Percentiles rank a stretch among this genome's conserved stretches.
Evolutionary conservation across 2,888 invertebrate genomes (phyloP).

Genomic region (Chrysopilus asiliformis): DNA sequence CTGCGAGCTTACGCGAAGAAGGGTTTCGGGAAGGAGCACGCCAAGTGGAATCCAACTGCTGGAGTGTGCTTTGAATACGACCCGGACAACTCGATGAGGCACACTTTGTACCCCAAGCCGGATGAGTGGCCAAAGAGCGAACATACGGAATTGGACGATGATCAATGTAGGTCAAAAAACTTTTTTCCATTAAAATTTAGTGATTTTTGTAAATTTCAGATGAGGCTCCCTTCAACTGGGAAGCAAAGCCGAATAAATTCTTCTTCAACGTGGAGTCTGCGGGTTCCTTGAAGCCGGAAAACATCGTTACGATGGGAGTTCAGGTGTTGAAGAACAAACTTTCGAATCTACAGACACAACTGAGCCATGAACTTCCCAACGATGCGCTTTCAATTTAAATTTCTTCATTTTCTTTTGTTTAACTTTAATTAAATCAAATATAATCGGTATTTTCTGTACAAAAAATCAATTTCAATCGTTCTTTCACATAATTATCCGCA

Average conservation of each 20-base stretch:
- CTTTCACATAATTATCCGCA: not conserved
- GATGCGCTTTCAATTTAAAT: conserved; percentile 54
- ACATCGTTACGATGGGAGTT: conserved; percentile 91
- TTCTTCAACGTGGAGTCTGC: conserved; percentile 94
- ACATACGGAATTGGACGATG: conserved; percentile 84
- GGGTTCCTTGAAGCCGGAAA: conserved; percentile 89
- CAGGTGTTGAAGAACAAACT: conserved; percentile 88
- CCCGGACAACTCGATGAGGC: conserved; percentile 93
- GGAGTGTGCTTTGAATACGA: conserved; percentile 99
- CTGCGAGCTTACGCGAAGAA: conserved; percentile 94
- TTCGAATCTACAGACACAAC: conserved; percentile 84
- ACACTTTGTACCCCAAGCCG: conserved; percentile 89
- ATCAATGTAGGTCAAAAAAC: conserved; percentile 49
- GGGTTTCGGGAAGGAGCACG: conserved; percentile 84
- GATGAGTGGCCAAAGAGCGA: conserved; percentile 99
- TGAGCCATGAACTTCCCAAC: conserved; percentile 74
- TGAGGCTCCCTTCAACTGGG: conserved; percentile 89
- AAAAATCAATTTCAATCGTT: not conserved
- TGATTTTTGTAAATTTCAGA: conserved; percentile 33
- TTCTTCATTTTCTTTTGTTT: conserved; percentile 2
- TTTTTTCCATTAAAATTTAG: conserved; percentile 1
- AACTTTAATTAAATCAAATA: not conserved
- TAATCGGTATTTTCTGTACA: not conserved
- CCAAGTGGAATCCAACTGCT: conserved; percentile 99
- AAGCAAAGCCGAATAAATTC: conserved; percentile 92